phyloP scores from a whole-genome alignment of 2,113 vertebrate genomes.

The Macaca mulatta region DNA sequence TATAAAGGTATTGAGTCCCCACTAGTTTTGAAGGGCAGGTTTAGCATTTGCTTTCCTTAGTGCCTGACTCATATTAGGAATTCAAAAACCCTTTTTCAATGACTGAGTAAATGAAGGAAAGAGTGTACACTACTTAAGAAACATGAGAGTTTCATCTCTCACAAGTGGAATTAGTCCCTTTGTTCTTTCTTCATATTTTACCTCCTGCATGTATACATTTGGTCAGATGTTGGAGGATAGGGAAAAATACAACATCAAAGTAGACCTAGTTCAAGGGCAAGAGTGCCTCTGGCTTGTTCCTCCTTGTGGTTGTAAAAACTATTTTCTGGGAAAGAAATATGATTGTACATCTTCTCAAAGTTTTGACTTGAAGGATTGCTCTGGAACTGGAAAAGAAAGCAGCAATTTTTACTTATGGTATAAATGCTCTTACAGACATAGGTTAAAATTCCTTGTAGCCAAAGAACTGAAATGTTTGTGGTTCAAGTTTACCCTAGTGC shows the following conservation, averaged over 20 bases:
- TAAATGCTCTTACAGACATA: not conserved
- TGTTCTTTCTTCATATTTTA: not conserved
- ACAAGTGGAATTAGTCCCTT: not conserved
- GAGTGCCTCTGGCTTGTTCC: not conserved
- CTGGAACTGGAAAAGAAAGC: not conserved
- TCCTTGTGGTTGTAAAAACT: not conserved
- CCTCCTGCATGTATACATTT: not conserved
- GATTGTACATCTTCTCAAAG: not conserved
- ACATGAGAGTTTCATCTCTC: not conserved
- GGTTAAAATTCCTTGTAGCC: not conserved
- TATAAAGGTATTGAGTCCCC: not conserved
- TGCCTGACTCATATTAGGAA: not conserved
- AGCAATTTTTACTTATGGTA: not conserved
- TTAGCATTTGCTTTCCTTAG: not conserved
- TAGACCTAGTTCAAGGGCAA: not conserved
- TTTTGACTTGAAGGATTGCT: not conserved
- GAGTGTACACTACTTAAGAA: not conserved
- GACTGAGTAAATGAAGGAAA: slow-evolving; percentile 11
- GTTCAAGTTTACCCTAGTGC: not conserved
- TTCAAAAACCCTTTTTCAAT: not conserved
- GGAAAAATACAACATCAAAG: not conserved
- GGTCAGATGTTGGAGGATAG: not conserved
- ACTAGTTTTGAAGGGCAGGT: not conserved
- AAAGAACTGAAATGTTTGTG: not conserved
- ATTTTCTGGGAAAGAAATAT: not conserved